Percentiles rank a stretch among this genome's conserved stretches.
phyloP scores from a whole-genome alignment of 2,888 invertebrate species.

The Phortica okadai region DNA sequence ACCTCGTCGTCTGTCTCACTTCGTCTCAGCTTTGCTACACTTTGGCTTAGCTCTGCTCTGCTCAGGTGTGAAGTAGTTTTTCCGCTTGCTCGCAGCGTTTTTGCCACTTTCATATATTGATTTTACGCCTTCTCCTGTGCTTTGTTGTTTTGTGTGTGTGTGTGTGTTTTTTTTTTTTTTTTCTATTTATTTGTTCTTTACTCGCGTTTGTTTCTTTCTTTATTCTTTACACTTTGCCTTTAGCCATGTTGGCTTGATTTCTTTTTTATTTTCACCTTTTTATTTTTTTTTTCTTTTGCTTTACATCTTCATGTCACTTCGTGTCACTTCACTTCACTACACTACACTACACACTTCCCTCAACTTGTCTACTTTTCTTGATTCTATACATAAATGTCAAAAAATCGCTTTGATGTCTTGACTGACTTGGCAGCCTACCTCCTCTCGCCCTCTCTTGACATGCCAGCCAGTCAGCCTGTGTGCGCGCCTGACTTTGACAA shows the following conservation, averaged over 20 bases:
- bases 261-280: slow-evolving; percentile 37
- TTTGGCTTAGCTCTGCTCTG: slow-evolving; percentile 43
- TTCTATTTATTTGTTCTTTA: slow-evolving; percentile 48
- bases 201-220: slow-evolving; percentile 40
- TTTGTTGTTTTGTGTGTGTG: neutral
- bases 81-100: slow-evolving; percentile 53
- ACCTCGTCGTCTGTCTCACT: neutral
- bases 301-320: neutral
- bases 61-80: slow-evolving; percentile 67
- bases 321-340: too few species aligned
- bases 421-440: slow-evolving; percentile 49
- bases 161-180: slow-evolving; percentile 45
- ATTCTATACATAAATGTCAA: slow-evolving; percentile 56
- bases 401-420: slow-evolving; percentile 66
- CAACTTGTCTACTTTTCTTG: too few species aligned
- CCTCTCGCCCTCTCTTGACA: neutral
- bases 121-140: slow-evolving; percentile 31
- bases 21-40: neutral
- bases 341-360: too few species aligned
- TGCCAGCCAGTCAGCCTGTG: slow-evolving; percentile 28
- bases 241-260: slow-evolving; percentile 47
- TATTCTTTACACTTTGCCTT: slow-evolving; percentile 53
- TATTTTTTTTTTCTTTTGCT: neutral
- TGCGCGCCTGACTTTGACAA: neutral
- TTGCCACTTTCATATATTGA: slow-evolving; percentile 25